Conservation (phyloP, 2,888 invertebrate species). For the Nymphalis urticae region DNA sequence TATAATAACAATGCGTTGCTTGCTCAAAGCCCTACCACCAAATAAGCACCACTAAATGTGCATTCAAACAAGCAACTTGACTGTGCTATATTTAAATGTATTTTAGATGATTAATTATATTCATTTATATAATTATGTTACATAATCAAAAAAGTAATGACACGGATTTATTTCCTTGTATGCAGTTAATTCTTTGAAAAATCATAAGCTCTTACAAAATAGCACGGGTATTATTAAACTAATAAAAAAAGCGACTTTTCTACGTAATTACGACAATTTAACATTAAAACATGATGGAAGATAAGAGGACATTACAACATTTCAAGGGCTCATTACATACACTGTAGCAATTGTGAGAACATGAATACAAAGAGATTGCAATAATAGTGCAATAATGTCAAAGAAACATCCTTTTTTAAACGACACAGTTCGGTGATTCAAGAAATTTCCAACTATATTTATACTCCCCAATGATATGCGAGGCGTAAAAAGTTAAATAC, state of each 20-base stretch:
- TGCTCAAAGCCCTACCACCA: too few species aligned
- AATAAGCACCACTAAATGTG: too few species aligned
- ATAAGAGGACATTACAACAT: conserved; percentile 21
- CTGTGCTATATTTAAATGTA: too few species aligned
- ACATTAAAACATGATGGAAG: conserved; percentile 4
- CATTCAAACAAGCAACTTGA: too few species aligned
- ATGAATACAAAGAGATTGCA: conserved; percentile 33
- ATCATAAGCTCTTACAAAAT: neutral
- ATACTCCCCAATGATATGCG: conserved; percentile 12
- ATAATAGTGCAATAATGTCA: conserved; percentile 31
- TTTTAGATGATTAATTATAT: too few species aligned
- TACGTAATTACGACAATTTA: conserved; percentile 2
- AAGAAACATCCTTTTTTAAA: conserved; percentile 34
- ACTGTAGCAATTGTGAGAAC: conserved; percentile 36
- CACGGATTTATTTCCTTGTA: neutral
- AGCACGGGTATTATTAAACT: neutral
- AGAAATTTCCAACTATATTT: conserved; percentile 36
- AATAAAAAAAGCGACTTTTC: conserved; percentile 9
- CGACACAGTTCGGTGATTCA: conserved; percentile 37
- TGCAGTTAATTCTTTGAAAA: neutral
- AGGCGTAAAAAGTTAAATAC: conserved; percentile 7
- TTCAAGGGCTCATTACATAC: conserved; percentile 30
- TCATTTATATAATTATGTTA: too few species aligned
- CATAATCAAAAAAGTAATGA: too few species aligned
- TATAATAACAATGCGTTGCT: too few species aligned